phyloP scores from a whole-genome alignment of 2,113 vertebrate genomes.

The Ameiurus melas region DNA sequence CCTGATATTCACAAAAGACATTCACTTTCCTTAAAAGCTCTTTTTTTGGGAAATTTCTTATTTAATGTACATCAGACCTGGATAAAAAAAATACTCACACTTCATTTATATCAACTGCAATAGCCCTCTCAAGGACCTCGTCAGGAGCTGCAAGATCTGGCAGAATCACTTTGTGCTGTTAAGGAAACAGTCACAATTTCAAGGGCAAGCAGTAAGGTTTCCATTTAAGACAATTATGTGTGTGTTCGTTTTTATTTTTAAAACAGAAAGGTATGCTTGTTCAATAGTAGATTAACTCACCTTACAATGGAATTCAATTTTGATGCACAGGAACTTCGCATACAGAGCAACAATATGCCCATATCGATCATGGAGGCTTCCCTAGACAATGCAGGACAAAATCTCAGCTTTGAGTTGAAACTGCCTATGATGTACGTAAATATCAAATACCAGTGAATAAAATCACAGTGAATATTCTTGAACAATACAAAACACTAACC shows the following conservation, averaged over 20 bases:
- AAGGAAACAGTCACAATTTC: not conserved
- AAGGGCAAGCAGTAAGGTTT: not conserved
- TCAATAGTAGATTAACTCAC: slow-evolving; percentile 63
- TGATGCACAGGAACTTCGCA: slow-evolving; percentile 87
- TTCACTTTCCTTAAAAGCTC: not conserved
- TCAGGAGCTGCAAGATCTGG: slow-evolving; percentile 84
- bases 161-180: slow-evolving; percentile 79
- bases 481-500: slow-evolving; percentile 19
- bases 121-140: slow-evolving; percentile 85
- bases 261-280: not conserved
- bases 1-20: slow-evolving; percentile 55
- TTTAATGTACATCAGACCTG: not conserved
- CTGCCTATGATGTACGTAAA: slow-evolving; percentile 24
- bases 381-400: slow-evolving; percentile 66
- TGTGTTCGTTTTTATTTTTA: not conserved
- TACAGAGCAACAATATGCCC: slow-evolving; percentile 92
- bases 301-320: slow-evolving; percentile 94
- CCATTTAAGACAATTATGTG: too few species aligned
- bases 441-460: not conserved
- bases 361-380: slow-evolving; percentile 89
- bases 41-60: not conserved
- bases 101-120: slow-evolving; percentile 84
- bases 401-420: slow-evolving; percentile 47
- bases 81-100: slow-evolving; percentile 76
- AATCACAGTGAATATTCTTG: not conserved